Conservation (phyloP, 2,888 invertebrate species). For the Palloptera scutellata region DNA sequence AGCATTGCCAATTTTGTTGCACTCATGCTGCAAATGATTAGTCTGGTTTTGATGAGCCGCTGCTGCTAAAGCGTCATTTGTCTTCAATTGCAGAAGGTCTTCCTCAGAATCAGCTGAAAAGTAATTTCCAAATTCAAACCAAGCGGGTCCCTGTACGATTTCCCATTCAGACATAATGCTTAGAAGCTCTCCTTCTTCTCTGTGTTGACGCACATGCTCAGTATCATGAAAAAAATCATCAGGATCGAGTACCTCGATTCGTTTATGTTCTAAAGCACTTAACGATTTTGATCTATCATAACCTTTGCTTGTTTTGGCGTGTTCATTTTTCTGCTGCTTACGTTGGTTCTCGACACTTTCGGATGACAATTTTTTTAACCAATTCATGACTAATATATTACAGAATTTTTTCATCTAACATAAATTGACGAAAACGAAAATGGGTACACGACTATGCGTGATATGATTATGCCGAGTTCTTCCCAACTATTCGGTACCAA, state of each 20-base stretch:
- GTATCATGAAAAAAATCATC: constrained; percentile 63
- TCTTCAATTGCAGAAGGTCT: constrained; percentile 50
- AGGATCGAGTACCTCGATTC: constrained; percentile 57
- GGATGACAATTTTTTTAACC: constrained; percentile 73
- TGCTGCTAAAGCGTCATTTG: constrained; percentile 28
- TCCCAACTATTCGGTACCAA: no score
- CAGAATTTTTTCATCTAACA: constrained; percentile 72
- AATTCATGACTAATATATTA: constrained; percentile 70
- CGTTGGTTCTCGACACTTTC: constrained; percentile 67
- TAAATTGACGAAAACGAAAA: constrained; percentile 70
- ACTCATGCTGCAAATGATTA: background rate
- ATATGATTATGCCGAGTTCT: no score
- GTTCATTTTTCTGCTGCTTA: constrained; percentile 38
- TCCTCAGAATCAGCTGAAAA: constrained; percentile 62
- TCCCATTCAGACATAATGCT: constrained; percentile 62
- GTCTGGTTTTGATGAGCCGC: constrained; percentile 8
- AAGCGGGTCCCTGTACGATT: constrained; percentile 54
- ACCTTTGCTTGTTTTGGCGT: constrained; percentile 31
- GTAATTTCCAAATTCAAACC: constrained; percentile 45
- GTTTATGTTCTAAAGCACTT: constrained; percentile 42
- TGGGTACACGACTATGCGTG: constrained; percentile 57
- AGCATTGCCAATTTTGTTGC: constrained; percentile 31
- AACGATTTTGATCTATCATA: constrained; percentile 41
- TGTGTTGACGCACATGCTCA: constrained; percentile 59
- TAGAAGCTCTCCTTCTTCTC: constrained; percentile 57